phyloP scores from a whole-genome alignment of 2,113 vertebrate species.

The Odocoileus hemionus region DNA sequence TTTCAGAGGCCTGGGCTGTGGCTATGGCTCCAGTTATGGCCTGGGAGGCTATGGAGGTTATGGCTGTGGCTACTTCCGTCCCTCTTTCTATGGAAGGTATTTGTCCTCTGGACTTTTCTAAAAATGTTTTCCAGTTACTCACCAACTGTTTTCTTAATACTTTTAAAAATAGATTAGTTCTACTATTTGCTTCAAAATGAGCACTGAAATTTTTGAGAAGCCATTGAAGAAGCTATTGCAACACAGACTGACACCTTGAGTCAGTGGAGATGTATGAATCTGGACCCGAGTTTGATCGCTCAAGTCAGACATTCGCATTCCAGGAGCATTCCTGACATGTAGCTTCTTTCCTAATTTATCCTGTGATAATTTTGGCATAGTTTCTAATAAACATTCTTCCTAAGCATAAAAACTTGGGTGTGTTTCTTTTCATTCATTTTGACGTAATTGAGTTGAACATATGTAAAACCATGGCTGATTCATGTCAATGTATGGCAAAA shows the following conservation, averaged over 20 bases:
- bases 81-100: neutral
- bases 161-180: neutral
- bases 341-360: neutral
- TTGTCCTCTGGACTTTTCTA: neutral
- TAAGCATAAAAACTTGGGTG: neutral
- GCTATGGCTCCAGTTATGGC: neutral
- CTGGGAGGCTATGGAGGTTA: neutral
- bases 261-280: neutral
- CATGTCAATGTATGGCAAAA: no score
- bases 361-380: neutral
- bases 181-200: neutral
- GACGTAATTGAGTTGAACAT: neutral
- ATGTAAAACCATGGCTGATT: no score
- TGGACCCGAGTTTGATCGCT: neutral
- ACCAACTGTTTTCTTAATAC: neutral
- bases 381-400: neutral
- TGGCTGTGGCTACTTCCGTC: neutral
- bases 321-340: neutral
- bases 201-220: neutral
- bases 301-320: neutral
- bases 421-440: neutral
- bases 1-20: neutral
- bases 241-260: neutral
- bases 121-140: neutral
- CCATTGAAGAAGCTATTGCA: neutral